Percentiles rank a stretch among this genome's conserved stretches.
These are phyloP conservation scores for Stomorhina lunata DNA, from an alignment of 2,888 invertebrate genomes.

Conservation along the genomic window DNA sequence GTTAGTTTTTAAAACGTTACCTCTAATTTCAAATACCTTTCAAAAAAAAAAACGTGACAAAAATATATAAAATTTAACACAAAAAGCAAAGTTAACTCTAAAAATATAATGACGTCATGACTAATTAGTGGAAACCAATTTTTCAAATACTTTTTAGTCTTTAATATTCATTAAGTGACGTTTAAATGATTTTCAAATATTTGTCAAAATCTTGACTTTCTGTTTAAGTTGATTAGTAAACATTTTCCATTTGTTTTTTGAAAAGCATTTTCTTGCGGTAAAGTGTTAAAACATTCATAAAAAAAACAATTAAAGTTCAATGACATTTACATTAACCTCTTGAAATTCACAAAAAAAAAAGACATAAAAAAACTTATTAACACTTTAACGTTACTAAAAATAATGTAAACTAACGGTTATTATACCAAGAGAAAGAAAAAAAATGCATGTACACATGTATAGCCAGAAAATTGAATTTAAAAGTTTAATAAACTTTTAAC, in stretches of 20 bases:
- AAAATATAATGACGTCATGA: conserved; percentile 43
- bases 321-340: conserved; percentile 45
- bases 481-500: conserved; percentile 44
- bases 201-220: conserved; percentile 23
- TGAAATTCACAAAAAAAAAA: conserved; percentile 48
- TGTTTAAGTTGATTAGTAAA: too few relatives aligned
- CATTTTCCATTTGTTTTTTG: conserved; percentile 16
- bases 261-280: neutral
- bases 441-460: too few relatives aligned
- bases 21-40: neutral
- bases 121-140: conserved; percentile 23
- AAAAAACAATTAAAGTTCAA: conserved; percentile 52
- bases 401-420: conserved; percentile 18
- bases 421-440: neutral
- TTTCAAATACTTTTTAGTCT: conserved; percentile 17
- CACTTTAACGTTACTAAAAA: conserved; percentile 43
- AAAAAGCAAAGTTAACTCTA: neutral
- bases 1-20: neutral
- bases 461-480: conserved; percentile 15
- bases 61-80: conserved; percentile 20
- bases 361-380: conserved; percentile 36
- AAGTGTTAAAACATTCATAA: neutral
- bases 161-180: conserved; percentile 31
- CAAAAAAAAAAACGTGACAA: conserved; percentile 27
- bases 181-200: conserved; percentile 3